Conservation (phyloP, 2,888 invertebrate genomes). For the Meiosimyza platycephala region DNA sequence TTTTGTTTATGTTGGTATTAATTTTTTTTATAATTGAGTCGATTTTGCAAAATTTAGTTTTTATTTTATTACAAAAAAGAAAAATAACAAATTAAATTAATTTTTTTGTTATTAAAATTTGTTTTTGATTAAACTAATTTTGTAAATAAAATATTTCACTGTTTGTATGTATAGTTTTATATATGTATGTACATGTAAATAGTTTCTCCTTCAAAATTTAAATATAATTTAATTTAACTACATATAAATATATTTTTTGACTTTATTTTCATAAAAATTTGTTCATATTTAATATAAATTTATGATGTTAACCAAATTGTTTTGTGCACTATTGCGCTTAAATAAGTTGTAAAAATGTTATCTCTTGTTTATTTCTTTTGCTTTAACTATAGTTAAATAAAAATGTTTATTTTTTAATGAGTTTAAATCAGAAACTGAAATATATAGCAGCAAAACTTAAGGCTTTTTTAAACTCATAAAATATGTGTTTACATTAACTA, state of each 20-base stretch:
- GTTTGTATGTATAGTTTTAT: conserved; percentile 33
- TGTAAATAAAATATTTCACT: conserved; percentile 38
- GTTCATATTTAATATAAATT: conserved; percentile 25
- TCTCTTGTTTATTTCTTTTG: conserved; percentile 28
- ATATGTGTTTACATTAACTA: no score
- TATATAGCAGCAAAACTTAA: no score
- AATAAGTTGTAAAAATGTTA: conserved; percentile 39
- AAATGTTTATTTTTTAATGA: conserved; percentile 10
- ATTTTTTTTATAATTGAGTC: background rate
- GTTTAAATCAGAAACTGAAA: background rate
- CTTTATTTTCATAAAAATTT: conserved; percentile 21
- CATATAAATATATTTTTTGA: conserved; percentile 41
- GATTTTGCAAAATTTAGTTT: background rate
- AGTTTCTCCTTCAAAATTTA: conserved; percentile 44
- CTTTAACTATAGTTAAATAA: conserved; percentile 4
- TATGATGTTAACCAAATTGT: conserved; percentile 29
- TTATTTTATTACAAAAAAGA: background rate
- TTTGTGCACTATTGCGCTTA: conserved; percentile 39
- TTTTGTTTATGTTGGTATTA: conserved; percentile 30
- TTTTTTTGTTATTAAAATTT: conserved; percentile 9
- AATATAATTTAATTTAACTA: conserved; percentile 46
- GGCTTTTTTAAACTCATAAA: no score
- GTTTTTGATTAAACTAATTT: conserved; percentile 38
- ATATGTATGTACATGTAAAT: conserved; percentile 37
- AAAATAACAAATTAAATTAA: conserved; percentile 7